Evolutionary conservation across 2,113 vertebrate species (phyloP).

Genomic region (Pachypanchax playfairii): DNA sequence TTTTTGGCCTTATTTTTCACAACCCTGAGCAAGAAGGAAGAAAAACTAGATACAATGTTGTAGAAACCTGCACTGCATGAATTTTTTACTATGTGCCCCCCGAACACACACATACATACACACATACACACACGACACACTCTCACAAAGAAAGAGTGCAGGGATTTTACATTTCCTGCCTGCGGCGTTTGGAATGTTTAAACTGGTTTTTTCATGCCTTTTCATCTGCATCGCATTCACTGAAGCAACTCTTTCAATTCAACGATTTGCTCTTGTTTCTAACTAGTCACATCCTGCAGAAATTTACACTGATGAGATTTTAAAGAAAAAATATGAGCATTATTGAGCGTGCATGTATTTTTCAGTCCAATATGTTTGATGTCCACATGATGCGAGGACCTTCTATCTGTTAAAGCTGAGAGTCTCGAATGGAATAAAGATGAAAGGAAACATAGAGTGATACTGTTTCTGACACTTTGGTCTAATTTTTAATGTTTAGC

Average conservation of each 20-base stretch:
- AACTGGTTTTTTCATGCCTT: conserved; percentile 17
- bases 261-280: too few relatives aligned
- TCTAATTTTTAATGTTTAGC: background rate
- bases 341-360: background rate
- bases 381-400: too few relatives aligned
- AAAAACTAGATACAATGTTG: conserved; percentile 4
- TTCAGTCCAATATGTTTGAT: too few relatives aligned
- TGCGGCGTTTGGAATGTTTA: conserved; percentile 47
- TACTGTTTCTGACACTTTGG: background rate
- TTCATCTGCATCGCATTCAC: background rate
- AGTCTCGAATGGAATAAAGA: background rate
- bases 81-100: conserved; percentile 56
- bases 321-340: background rate
- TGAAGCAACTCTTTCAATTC: background rate
- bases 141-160: conserved; percentile 3
- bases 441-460: background rate
- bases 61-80: conserved; percentile 39
- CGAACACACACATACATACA: background rate
- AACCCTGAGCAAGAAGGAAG: conserved; percentile 40
- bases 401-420: background rate
- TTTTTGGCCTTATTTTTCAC: conserved; percentile 1
- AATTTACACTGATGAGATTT: background rate
- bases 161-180: conserved; percentile 25
- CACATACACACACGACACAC: too few relatives aligned
- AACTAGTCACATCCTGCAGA: background rate